phyloP scores from a whole-genome alignment of 2,797 vertebrate genomes.

The Tarsius wallacei region DNA sequence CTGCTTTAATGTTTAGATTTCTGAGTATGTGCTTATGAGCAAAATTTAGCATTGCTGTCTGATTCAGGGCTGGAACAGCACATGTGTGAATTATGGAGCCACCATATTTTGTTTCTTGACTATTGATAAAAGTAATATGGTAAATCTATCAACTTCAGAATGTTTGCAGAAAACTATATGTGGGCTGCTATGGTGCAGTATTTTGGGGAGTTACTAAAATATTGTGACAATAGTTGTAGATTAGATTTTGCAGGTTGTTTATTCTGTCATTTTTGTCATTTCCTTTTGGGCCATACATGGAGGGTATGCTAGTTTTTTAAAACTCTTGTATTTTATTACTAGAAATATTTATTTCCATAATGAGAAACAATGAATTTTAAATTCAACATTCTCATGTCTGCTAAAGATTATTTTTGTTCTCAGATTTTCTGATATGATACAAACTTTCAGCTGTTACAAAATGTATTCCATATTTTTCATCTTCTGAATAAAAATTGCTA shows the following conservation, averaged over 20 bases:
- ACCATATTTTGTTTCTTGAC: neutral
- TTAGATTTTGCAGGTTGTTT: neutral
- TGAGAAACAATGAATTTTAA: conserved; percentile 48
- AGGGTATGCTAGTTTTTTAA: conserved; percentile 35
- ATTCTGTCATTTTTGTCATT: conserved; percentile 2
- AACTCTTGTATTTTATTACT: conserved; percentile 32
- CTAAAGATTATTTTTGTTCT: conserved; percentile 71
- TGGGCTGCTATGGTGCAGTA: neutral
- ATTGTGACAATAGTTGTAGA: neutral
- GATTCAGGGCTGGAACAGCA: neutral
- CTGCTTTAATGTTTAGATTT: conserved; percentile 29
- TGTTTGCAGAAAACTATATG: neutral
- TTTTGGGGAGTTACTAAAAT: conserved; percentile 48
- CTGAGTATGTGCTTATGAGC: neutral
- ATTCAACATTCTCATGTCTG: conserved; percentile 42
- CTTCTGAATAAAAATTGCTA: conserved; percentile 77
- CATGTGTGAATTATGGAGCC: neutral
- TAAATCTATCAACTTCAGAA: conserved; percentile 44
- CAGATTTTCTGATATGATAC: conserved; percentile 31
- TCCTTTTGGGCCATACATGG: conserved; percentile 35
- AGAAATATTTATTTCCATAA: neutral
- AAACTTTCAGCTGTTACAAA: conserved; percentile 63
- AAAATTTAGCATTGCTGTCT: neutral
- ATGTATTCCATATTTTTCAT: conserved; percentile 62
- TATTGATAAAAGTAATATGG: conserved; percentile 23